Conservation (phyloP, 2,113 vertebrate species). For the Tursiops truncatus region DNA sequence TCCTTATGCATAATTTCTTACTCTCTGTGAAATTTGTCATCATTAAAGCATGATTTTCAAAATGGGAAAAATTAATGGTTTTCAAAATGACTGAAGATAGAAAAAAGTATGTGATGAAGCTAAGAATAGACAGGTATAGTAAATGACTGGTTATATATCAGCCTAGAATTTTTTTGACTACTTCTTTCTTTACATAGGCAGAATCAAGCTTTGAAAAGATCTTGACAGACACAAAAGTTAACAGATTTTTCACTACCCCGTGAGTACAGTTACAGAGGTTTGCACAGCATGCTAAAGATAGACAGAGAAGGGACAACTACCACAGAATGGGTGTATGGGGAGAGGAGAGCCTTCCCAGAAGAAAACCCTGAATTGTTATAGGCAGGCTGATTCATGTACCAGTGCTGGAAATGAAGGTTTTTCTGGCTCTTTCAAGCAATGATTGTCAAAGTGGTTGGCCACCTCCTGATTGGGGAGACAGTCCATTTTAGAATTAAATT, state of each 20-base stretch:
- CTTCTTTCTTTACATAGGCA: neutral
- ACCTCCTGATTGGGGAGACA: neutral
- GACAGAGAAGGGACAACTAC: neutral
- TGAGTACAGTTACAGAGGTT: neutral
- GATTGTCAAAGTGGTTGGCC: neutral
- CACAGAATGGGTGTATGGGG: neutral
- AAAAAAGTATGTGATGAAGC: constrained; percentile 53
- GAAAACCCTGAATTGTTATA: neutral
- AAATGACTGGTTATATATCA: constrained; percentile 67
- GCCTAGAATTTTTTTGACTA: constrained; percentile 23
- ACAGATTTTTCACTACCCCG: neutral
- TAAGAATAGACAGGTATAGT: constrained; percentile 49
- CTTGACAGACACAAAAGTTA: constrained; percentile 19
- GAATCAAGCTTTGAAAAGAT: constrained; percentile 54
- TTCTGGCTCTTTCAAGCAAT: neutral
- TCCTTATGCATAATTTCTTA: constrained; percentile 64
- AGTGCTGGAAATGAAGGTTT: neutral
- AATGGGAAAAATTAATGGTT: constrained; percentile 61
- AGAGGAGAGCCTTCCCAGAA: neutral
- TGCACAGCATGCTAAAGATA: neutral
- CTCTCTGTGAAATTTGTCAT: constrained; percentile 63
- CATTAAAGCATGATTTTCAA: constrained; percentile 65
- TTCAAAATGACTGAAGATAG: constrained; percentile 61
- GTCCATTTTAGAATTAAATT: neutral
- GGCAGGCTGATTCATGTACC: neutral